Conservation (phyloP, 92 coral and sea anemone genomes). For the Porites evermanni region DNA sequence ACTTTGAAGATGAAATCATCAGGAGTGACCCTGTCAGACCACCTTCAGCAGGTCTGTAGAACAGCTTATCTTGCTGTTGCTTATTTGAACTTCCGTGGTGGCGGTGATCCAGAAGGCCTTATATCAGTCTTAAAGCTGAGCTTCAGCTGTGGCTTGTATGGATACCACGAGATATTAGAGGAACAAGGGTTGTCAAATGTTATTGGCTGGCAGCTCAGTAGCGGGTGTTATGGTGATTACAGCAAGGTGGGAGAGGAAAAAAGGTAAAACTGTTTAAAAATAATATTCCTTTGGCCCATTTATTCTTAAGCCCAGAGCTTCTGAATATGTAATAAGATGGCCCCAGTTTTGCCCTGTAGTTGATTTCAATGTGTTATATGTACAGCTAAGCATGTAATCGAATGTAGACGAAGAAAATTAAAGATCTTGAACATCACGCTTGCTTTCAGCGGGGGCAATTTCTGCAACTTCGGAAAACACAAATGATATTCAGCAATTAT, state of each 20-base stretch:
- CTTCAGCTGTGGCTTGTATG: conserved; percentile 36
- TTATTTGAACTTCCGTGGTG: neutral
- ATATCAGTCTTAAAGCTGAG: conserved; percentile 17
- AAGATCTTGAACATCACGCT: too few species aligned
- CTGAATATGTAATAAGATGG: too few species aligned
- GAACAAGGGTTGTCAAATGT: conserved; percentile 20
- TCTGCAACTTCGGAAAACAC: too few species aligned
- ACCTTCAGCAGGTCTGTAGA: conserved; percentile 10
- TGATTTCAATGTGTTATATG: too few species aligned
- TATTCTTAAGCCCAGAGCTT: too few species aligned
- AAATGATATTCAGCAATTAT: too few species aligned
- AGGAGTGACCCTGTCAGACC: neutral
- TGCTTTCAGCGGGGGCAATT: too few species aligned
- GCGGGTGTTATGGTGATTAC: conserved; percentile 46
- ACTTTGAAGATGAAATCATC: conserved; percentile 1
- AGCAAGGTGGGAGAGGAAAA: conserved; percentile 14
- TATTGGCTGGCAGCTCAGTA: conserved; percentile 27
- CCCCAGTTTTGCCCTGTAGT: too few species aligned
- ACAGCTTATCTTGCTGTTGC: conserved; percentile 11
- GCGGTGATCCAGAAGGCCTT: conserved; percentile 15
- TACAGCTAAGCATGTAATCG: too few species aligned
- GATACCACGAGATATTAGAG: conserved; percentile 18
- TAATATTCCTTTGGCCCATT: too few species aligned
- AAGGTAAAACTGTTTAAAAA: neutral
- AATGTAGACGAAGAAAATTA: too few species aligned